Evolutionary conservation across 1,140 invertebrate species (phyloP).

Genomic region (Drosophila azteca): DNA sequence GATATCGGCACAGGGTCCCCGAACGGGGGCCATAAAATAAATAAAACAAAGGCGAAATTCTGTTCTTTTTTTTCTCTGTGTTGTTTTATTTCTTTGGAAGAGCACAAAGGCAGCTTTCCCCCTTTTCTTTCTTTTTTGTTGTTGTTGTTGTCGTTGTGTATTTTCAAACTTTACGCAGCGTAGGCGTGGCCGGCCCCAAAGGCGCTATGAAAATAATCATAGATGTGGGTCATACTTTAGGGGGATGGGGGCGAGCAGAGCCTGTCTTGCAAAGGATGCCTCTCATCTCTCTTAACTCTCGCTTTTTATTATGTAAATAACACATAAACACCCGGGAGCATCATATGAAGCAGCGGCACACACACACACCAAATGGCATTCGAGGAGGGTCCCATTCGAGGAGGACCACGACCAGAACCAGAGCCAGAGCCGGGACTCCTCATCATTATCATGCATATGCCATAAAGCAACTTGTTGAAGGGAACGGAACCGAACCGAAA

Average conservation of each 20-base stretch:
- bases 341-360: slow-evolving; percentile 72
- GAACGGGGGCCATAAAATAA: slow-evolving; percentile 75
- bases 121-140: slow-evolving; percentile 14
- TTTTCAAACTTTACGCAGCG: slow-evolving; percentile 67
- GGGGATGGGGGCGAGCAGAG: slow-evolving; percentile 1
- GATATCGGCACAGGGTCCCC: slow-evolving; percentile 65
- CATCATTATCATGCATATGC: slow-evolving; percentile 82
- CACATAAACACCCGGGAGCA: slow-evolving; percentile 80
- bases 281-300: slow-evolving; percentile 62
- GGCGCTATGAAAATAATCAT: slow-evolving; percentile 81
- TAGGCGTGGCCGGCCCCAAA: slow-evolving; percentile 66
- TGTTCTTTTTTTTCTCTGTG: slow-evolving; percentile 14
- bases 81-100: slow-evolving; percentile 19
- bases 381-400: slow-evolving; percentile 27
- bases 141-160: slow-evolving; percentile 71
- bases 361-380: slow-evolving; percentile 21
- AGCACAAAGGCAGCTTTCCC: slow-evolving; percentile 46
- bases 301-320: slow-evolving; percentile 83
- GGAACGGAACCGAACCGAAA: neutral
- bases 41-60: slow-evolving; percentile 70
- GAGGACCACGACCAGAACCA: neutral
- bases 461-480: slow-evolving; percentile 82
- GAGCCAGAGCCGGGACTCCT: slow-evolving; percentile 17
- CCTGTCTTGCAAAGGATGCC: slow-evolving; percentile 58
- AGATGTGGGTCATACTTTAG: slow-evolving; percentile 76